phyloP scores from a whole-genome alignment of 1,140 invertebrate species.

The Ditylenchus dipsaci region DNA sequence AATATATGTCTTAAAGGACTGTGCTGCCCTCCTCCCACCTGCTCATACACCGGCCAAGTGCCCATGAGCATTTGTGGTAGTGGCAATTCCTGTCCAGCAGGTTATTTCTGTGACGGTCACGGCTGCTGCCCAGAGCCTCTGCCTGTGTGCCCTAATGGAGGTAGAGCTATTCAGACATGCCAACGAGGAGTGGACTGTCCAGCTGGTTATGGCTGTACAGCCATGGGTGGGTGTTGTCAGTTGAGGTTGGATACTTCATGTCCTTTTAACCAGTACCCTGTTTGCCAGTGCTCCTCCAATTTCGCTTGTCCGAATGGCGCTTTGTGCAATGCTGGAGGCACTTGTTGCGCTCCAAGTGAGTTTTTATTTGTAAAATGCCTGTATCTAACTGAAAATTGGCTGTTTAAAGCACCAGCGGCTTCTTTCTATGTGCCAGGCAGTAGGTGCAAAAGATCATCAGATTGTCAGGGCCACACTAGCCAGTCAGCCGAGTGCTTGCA shows the following conservation, averaged over 20 bases:
- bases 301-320: slow-evolving; percentile 37
- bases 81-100: slow-evolving; percentile 45
- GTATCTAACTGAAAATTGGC: neutral
- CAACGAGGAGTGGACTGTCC: slow-evolving; percentile 47
- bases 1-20: slow-evolving; percentile 42
- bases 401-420: slow-evolving; percentile 17
- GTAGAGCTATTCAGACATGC: slow-evolving; percentile 41
- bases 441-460: slow-evolving; percentile 28
- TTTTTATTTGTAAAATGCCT: neutral
- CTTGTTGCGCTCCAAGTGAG: slow-evolving; percentile 44
- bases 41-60: slow-evolving; percentile 34
- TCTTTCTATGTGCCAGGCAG: slow-evolving; percentile 43
- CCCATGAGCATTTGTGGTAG: slow-evolving; percentile 45
- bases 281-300: slow-evolving; percentile 53
- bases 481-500: slow-evolving; percentile 45
- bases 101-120: slow-evolving; percentile 47
- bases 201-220: slow-evolving; percentile 44
- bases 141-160: slow-evolving; percentile 48
- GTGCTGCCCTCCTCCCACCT: slow-evolving; percentile 48
- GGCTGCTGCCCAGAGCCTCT: slow-evolving; percentile 50
- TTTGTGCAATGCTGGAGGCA: slow-evolving; percentile 37
- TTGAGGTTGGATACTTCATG: slow-evolving; percentile 34
- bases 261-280: slow-evolving; percentile 36
- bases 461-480: slow-evolving; percentile 42
- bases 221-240: slow-evolving; percentile 49